Percentiles rank a stretch among this genome's conserved stretches.
Evolutionary conservation across 2,888 invertebrate species (phyloP).

Genomic region (Rosalia funebris): DNA sequence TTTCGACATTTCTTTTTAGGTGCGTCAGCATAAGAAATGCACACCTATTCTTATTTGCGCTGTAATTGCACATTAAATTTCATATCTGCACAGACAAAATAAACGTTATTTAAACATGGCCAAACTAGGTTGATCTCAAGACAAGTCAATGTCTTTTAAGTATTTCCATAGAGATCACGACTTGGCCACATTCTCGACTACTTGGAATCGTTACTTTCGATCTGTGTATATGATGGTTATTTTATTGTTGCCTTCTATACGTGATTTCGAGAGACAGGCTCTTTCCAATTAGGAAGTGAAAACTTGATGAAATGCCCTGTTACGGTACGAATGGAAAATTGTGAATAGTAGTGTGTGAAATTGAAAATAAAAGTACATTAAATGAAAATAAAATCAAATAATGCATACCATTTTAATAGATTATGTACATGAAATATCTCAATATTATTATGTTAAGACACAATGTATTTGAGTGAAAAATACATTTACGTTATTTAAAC

Average conservation of each 20-base stretch:
- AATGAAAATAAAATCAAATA: no score
- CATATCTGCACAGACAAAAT: no score
- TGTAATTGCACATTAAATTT: no score
- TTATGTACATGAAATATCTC: no score
- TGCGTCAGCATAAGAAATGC: no score
- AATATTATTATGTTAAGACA: no score
- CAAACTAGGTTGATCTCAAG: slow-evolving; percentile 12
- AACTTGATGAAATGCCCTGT: neutral
- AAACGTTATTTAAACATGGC: neutral
- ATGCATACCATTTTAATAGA: no score
- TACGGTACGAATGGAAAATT: neutral
- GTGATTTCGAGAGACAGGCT: neutral
- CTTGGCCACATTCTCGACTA: slow-evolving; percentile 24
- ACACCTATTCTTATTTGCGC: no score
- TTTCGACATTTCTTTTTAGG: no score
- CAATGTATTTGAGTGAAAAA: no score
- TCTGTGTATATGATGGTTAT: neutral
- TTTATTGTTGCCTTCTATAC: neutral
- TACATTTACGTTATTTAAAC: no score
- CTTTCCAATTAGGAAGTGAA: neutral
- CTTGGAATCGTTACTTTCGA: slow-evolving; percentile 16
- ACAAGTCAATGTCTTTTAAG: slow-evolving; percentile 21
- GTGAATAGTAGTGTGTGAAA: neutral
- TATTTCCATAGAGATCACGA: slow-evolving; percentile 20
- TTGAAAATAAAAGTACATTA: neutral